These are phyloP conservation scores for Sminthurinus aureus DNA, from an alignment of 2,888 invertebrate genomes.

Conservation along the genomic window DNA sequence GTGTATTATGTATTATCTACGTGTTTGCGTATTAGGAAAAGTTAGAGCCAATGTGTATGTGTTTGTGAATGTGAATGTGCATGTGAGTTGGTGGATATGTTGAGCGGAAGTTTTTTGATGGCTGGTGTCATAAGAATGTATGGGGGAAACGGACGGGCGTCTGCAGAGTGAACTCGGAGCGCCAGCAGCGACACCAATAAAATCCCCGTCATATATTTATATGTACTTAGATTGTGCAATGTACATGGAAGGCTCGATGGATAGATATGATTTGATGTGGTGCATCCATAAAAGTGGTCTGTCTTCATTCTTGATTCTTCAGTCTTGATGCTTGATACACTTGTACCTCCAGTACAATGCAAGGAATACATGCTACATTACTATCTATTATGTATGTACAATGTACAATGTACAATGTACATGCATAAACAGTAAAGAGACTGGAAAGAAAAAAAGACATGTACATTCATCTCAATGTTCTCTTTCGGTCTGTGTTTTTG, in stretches of 20 bases:
- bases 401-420: no score
- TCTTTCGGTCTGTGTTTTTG: no score
- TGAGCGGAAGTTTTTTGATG: slow-evolving; percentile 49
- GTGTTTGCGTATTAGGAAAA: neutral
- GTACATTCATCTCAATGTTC: slow-evolving; percentile 21
- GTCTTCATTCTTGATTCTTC: neutral
- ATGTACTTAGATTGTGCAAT: neutral
- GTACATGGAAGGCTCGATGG: neutral
- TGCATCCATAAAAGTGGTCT: slow-evolving; percentile 41
- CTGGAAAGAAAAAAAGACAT: slow-evolving; percentile 21
- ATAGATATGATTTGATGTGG: slow-evolving; percentile 46
- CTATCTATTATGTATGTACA: neutral
- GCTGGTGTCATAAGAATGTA: slow-evolving; percentile 58
- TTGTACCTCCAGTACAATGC: slow-evolving; percentile 22
- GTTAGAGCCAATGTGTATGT: neutral
- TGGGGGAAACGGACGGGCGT: slow-evolving; percentile 57
- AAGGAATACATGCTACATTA: slow-evolving; percentile 20
- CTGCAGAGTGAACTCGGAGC: slow-evolving; percentile 49
- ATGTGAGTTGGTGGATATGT: slow-evolving; percentile 45
- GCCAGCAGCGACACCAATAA: slow-evolving; percentile 60
- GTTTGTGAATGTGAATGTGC: neutral
- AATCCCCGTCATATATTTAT: slow-evolving; percentile 47
- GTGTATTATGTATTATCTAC: no score
- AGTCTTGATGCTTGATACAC: slow-evolving; percentile 19
- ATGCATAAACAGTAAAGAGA: neutral